Conservation (phyloP, 2,797 vertebrate genomes). For the Poeciliopsis paucimaculata region DNA sequence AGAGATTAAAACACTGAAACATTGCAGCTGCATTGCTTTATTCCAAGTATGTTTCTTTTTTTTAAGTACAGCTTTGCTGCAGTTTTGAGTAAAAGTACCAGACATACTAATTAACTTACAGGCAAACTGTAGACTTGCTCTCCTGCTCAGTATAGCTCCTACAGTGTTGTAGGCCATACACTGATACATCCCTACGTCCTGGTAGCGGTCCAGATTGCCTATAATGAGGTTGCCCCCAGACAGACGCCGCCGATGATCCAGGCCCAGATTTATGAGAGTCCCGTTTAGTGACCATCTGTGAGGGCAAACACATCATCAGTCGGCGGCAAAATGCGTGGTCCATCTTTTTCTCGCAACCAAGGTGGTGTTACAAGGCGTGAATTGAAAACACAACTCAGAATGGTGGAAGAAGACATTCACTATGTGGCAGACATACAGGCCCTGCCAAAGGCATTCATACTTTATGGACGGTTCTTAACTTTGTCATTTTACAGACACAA, state of each 20-base stretch:
- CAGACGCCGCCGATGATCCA: conserved; percentile 82
- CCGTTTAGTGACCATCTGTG: conserved; percentile 90
- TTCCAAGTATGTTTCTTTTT: conserved; percentile 21
- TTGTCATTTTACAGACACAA: not conserved
- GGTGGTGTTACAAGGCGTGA: conserved; percentile 59
- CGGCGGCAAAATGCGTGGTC: conserved; percentile 53
- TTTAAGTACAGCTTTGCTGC: not conserved
- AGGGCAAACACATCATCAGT: conserved; percentile 81
- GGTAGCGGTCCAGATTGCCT: conserved; percentile 81
- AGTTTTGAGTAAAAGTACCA: not conserved
- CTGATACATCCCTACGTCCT: conserved; percentile 86
- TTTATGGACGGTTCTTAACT: not conserved
- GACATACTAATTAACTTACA: conserved; percentile 78
- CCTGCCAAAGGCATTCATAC: not conserved
- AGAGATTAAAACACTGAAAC: not conserved
- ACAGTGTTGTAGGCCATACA: conserved; percentile 87
- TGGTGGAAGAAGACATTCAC: conserved; percentile 35
- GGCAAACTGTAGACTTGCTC: conserved; percentile 88
- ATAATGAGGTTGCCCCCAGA: conserved; percentile 87
- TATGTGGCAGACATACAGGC: not conserved
- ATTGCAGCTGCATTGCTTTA: conserved; percentile 7
- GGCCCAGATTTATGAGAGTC: conserved; percentile 83
- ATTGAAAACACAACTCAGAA: conserved; percentile 44
- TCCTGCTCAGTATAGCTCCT: conserved; percentile 87
- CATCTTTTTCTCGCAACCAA: conserved; percentile 52